These are phyloP conservation scores for Brienomyrus brachyistius DNA, from an alignment of 2,113 vertebrate species.

Conservation along the genomic window DNA sequence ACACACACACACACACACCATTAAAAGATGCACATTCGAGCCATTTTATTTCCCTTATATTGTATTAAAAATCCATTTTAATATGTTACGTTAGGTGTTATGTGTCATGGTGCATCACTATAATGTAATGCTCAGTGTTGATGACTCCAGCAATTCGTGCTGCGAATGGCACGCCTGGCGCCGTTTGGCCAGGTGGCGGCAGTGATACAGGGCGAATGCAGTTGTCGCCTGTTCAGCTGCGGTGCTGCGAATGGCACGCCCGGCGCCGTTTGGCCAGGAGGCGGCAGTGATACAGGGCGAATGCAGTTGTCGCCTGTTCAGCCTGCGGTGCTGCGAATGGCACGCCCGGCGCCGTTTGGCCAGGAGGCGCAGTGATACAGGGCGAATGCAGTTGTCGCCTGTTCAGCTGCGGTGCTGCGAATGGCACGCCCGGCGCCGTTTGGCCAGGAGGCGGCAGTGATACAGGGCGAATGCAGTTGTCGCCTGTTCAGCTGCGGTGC, in stretches of 20 bases:
- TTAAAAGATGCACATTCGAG: not conserved
- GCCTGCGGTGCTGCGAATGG: not conserved
- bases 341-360: too few species aligned
- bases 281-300: too few species aligned
- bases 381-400: slow-evolving; percentile 3
- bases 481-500: not conserved
- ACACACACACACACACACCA: not conserved
- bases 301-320: not conserved
- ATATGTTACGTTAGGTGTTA: not conserved
- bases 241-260: too few species aligned
- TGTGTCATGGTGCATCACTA: not conserved
- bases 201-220: too few species aligned
- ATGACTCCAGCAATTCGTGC: not conserved
- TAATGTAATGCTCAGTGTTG: not conserved
- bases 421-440: not conserved
- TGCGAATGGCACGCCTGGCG: too few species aligned
- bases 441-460: not conserved
- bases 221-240: too few species aligned
- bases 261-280: too few species aligned
- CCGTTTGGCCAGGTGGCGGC: too few species aligned
- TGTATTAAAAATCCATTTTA: not conserved
- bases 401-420: too few species aligned
- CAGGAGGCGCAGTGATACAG: too few species aligned
- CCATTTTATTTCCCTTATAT: not conserved
- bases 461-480: not conserved